Evolutionary conservation across 2,113 vertebrate genomes (phyloP).

Genomic region (Pimephales promelas): DNA sequence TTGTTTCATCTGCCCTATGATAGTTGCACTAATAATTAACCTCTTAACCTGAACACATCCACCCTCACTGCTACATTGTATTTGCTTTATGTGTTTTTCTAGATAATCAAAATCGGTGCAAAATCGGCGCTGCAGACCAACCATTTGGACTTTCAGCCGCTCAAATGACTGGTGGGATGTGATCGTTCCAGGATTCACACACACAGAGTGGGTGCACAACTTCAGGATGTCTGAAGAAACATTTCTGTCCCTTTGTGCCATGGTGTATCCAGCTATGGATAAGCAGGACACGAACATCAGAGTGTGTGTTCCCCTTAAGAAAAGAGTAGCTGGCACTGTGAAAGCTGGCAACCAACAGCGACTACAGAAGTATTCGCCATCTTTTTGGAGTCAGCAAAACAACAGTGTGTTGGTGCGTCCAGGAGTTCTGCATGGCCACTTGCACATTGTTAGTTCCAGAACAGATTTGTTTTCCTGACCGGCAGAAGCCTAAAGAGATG

Average conservation of each 20-base stretch:
- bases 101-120: background rate
- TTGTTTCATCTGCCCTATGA: too few species aligned
- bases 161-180: too few species aligned
- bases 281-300: background rate
- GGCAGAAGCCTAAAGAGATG: background rate
- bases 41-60: too few species aligned
- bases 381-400: background rate
- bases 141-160: background rate
- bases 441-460: background rate
- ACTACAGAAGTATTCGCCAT: background rate
- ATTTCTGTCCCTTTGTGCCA: too few species aligned
- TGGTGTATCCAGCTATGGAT: too few species aligned
- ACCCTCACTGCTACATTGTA: too few species aligned
- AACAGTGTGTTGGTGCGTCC: background rate
- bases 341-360: background rate
- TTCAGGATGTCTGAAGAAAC: too few species aligned
- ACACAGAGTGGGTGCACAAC: too few species aligned
- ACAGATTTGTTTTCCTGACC: background rate
- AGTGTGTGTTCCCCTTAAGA: constrained; percentile 18
- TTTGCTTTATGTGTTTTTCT: too few species aligned
- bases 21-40: too few species aligned
- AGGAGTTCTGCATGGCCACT: background rate
- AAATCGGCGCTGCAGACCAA: background rate
- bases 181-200: too few species aligned
- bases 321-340: background rate